A percentile compares a stretch with the other conserved stretches of the same genome.
Conservation (phyloP, 2,113 vertebrate species). For the Oxyruncus cristatus region DNA sequence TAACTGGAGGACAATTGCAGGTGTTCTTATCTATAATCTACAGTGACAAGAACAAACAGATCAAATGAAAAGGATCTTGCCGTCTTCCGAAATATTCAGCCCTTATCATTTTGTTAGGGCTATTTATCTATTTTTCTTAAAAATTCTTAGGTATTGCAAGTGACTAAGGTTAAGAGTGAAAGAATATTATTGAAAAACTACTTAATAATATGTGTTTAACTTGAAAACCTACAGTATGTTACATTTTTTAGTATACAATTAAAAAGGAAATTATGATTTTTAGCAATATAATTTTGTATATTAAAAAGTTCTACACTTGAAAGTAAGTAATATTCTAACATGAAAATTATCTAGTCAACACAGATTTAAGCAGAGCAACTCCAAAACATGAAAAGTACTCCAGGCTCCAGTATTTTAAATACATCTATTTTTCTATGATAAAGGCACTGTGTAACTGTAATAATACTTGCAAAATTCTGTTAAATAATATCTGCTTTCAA, state of each 20-base stretch:
- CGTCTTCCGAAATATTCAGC: neutral
- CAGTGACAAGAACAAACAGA: conserved; percentile 26
- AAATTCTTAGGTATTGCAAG: neutral
- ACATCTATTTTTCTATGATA: neutral
- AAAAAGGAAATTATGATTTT: neutral
- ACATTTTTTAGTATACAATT: neutral
- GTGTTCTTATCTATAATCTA: neutral
- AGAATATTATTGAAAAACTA: neutral
- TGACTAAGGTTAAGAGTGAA: neutral
- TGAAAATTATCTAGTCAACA: neutral
- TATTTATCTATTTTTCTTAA: neutral
- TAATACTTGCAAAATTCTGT: neutral
- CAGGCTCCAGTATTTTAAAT: neutral
- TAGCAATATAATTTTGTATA: neutral
- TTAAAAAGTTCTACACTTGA: neutral
- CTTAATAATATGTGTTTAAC: neutral
- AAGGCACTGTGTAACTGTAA: neutral
- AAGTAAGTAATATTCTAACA: neutral
- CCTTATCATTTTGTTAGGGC: neutral
- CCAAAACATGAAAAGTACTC: neutral
- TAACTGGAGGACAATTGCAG: conserved; percentile 6
- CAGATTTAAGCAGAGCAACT: neutral
- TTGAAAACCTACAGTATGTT: neutral
- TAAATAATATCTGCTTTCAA: neutral
- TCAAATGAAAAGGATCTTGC: neutral